A percentile compares a stretch with the other conserved stretches of the same genome.
Evolutionary conservation across 1,140 invertebrate genomes (phyloP).

Genomic region (Drosophila fuyamai): DNA sequence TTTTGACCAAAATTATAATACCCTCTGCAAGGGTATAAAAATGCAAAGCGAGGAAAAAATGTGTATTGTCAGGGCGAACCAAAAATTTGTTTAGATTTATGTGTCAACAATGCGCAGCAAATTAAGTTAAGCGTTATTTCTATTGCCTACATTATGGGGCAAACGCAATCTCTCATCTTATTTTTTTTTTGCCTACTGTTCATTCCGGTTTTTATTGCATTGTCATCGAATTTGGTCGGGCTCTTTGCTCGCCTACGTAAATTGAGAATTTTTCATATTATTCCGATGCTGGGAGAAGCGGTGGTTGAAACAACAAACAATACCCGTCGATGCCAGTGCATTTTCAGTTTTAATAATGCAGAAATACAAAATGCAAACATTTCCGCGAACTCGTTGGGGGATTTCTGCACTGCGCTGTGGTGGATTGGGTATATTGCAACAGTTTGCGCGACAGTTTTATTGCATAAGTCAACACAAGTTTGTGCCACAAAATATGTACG

Average conservation of each 20-base stretch:
- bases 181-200: constrained; percentile 4
- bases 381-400: constrained; percentile 65
- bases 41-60: constrained; percentile 32
- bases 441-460: constrained; percentile 82
- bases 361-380: constrained; percentile 82
- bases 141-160: constrained; percentile 74
- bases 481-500: constrained; percentile 71
- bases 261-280: constrained; percentile 76
- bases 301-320: constrained; percentile 51
- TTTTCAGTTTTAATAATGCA: constrained; percentile 84
- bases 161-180: constrained; percentile 23
- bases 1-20: too few species aligned
- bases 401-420: constrained; percentile 15
- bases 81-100: constrained; percentile 73
- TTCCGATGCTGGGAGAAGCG: constrained; percentile 18
- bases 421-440: constrained; percentile 62
- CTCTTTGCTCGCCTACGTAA: constrained; percentile 36
- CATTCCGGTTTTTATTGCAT: constrained; percentile 56
- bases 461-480: constrained; percentile 82
- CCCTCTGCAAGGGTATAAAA: too few species aligned
- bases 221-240: constrained; percentile 51
- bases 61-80: constrained; percentile 28
- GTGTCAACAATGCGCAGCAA: constrained; percentile 73
- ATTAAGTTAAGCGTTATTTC: constrained; percentile 77
- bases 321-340: constrained; percentile 52